These are phyloP conservation scores for Anhinga anhinga DNA, from an alignment of 2,113 vertebrate species.

Conservation along the genomic window DNA sequence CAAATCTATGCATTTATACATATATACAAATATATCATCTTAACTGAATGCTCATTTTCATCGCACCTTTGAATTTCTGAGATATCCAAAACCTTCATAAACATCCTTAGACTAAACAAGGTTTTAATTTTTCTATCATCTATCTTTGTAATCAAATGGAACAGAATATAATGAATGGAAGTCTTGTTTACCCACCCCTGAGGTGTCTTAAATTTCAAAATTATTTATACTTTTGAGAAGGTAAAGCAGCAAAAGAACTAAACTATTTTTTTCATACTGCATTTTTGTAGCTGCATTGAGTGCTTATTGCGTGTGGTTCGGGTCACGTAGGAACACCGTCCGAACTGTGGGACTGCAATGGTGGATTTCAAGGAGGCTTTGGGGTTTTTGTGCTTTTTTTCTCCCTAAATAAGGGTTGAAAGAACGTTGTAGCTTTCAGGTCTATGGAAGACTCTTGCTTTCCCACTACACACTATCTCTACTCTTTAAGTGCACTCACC, in stretches of 20 bases:
- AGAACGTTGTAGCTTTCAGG: not conserved
- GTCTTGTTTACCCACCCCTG: not conserved
- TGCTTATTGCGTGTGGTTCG: not conserved
- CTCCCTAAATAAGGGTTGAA: not conserved
- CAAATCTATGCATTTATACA: not conserved
- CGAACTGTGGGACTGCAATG: not conserved
- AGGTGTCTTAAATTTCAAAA: slow-evolving; percentile 26
- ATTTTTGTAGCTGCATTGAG: not conserved
- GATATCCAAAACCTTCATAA: not conserved
- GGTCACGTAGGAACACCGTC: not conserved
- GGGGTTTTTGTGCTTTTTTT: not conserved
- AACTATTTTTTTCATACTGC: not conserved
- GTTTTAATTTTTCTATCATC: slow-evolving; percentile 21
- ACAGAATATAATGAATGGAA: slow-evolving; percentile 31
- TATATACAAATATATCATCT: not conserved
- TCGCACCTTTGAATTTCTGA: not conserved
- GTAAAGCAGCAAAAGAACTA: not conserved
- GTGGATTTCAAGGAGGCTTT: not conserved
- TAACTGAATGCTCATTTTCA: not conserved
- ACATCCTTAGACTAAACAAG: not conserved
- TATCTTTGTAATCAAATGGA: not conserved
- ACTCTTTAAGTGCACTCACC: not conserved
- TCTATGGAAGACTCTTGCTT: not conserved
- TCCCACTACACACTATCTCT: not conserved
- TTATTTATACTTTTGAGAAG: slow-evolving; percentile 21